phyloP scores from a whole-genome alignment of 2,888 invertebrate genomes.

The Erynnis tages region DNA sequence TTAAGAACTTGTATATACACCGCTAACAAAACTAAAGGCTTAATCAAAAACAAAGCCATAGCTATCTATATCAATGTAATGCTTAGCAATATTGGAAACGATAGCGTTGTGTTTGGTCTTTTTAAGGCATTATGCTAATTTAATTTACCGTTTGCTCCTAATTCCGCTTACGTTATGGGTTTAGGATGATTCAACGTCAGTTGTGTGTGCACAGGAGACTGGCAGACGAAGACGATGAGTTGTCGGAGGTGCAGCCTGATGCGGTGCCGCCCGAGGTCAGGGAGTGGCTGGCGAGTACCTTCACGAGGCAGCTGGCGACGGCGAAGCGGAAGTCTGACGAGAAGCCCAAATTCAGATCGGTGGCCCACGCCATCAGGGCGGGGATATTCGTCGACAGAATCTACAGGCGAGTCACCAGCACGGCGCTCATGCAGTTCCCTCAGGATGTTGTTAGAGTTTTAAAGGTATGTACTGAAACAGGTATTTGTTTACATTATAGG shows the following conservation, averaged over 20 bases:
- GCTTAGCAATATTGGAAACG: background rate
- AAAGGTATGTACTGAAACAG: constrained; percentile 91
- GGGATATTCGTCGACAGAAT: constrained; percentile 98
- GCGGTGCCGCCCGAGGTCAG: constrained; percentile 97
- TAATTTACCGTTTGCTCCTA: constrained; percentile 14
- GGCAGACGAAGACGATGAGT: constrained; percentile 96
- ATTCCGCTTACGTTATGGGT: background rate
- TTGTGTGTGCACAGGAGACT: constrained; percentile 82
- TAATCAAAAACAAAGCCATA: too few relatives aligned
- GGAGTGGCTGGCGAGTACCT: constrained; percentile 98
- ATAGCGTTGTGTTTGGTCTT: background rate
- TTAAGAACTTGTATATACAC: too few relatives aligned
- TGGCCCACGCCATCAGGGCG: constrained; percentile 97
- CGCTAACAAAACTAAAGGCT: too few relatives aligned
- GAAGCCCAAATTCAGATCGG: constrained; percentile 95
- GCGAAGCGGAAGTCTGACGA: constrained; percentile 89
- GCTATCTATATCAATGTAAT: too few relatives aligned
- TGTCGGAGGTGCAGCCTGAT: constrained; percentile 97
- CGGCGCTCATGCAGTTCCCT: constrained; percentile 93
- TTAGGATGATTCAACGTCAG: constrained; percentile 6
- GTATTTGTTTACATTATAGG: too few relatives aligned
- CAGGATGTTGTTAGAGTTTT: constrained; percentile 92
- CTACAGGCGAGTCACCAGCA: constrained; percentile 90
- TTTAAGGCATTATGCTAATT: constrained; percentile 32
- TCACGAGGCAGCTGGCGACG: constrained; percentile 93